Conservation (phyloP, 2,888 invertebrate genomes). For the Macaria liturata region DNA sequence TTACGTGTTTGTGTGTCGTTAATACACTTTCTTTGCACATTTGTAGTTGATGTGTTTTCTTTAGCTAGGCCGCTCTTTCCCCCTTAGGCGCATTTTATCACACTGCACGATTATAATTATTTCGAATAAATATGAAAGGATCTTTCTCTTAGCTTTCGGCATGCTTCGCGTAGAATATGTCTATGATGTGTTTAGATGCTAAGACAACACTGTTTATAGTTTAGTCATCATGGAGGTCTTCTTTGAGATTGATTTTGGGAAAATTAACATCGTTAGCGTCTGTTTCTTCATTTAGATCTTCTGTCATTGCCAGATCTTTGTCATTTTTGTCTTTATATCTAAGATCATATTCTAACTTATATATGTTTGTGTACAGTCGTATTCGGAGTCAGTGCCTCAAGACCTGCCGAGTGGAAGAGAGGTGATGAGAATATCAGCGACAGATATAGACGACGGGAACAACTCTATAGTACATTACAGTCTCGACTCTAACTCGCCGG, state of each 20-base stretch:
- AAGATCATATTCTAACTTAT: constrained; percentile 26
- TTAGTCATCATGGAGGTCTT: neutral
- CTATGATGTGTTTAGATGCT: constrained; percentile 31
- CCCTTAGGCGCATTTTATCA: constrained; percentile 79
- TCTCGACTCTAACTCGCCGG: constrained; percentile 74
- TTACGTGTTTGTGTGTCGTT: constrained; percentile 66
- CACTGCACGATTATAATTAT: constrained; percentile 82
- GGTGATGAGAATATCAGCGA: constrained; percentile 95
- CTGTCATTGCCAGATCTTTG: no score
- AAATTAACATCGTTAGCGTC: no score
- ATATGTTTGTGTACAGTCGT: constrained; percentile 63
- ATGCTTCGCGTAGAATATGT: constrained; percentile 80
- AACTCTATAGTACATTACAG: constrained; percentile 93
- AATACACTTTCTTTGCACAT: constrained; percentile 81
- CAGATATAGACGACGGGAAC: constrained; percentile 95
- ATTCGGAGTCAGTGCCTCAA: constrained; percentile 91
- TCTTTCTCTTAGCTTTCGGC: constrained; percentile 80
- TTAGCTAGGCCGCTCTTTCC: constrained; percentile 82
- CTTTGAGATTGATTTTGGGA: no score
- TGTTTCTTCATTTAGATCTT: no score
- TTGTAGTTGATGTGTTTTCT: constrained; percentile 78
- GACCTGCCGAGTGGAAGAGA: constrained; percentile 88
- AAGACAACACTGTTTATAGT: constrained; percentile 18
- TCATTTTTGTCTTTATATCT: neutral
- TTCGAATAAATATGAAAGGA: constrained; percentile 53